Base-by-base conservation (phyloP, 2,888 invertebrate genomes). In the Drosophila cyrtoloma region DNA sequence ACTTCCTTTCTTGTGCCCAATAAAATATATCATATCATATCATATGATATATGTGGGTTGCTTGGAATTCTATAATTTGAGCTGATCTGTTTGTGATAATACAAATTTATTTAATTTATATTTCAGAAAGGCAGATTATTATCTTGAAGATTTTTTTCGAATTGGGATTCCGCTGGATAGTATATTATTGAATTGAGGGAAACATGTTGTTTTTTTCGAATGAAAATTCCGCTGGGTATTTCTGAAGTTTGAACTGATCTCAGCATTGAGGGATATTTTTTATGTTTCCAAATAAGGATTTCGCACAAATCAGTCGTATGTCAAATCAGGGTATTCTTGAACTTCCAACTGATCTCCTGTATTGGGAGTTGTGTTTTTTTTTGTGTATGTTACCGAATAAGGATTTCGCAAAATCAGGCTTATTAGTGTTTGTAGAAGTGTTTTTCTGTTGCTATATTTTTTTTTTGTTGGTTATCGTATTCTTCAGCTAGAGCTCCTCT, bases 401-500 rank as follows among this genome's bases (percentile, higher is more conserved):
- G 57, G 33, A 55, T 44, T 70, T 75, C 63, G 52, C 59, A 70
- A 65, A 64, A 55, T 61, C 77, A 62, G 64, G 33, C 59, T 50
- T 42, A 14, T 60, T 16, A 28, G 26, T 44, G 58, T n/a, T 52
- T 52, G 51, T 52, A 6, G 51, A 47, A 16, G 51, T 52, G 52
- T 26, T 52, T 60, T 26, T 12, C 51, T 30, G 51, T 51, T 30
- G 50, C 50, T 44, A 32, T 42, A 30, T 55, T n/a, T 26, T 50
- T 28, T 64, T 51, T 60, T n/a, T 42, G 60, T 35, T 35, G 14
- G 4, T 22, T 7, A 9, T 26, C 26, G 47, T 26, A 19, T 58
- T 51, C n/a, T 68, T 74, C 22, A 61, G 28, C 58, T 55, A 42
- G 70, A 72, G 58, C 71, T 74, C 69, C 56, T 64, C 60, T 75